Evolutionary conservation across 2,888 invertebrate genomes (phyloP), one percentile per base, ranked within the genome.

Genomic region (Tryphoninae sp.): DNA sequence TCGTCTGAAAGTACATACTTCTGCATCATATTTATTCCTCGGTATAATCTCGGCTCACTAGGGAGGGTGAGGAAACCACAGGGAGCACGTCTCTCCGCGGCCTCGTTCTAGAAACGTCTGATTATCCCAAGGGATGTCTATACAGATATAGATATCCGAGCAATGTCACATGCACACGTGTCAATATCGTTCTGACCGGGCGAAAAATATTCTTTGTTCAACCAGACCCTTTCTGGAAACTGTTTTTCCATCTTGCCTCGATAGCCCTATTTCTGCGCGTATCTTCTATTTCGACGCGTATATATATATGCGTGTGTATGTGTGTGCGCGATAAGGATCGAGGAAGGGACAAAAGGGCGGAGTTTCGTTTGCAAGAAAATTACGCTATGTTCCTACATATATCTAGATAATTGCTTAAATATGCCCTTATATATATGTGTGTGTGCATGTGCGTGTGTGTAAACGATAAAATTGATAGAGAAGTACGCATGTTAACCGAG

Each of bases 111-210:
- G 45, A 13, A 9, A 45, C 13, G 45, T 13, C 45, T 45, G 45
- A 45, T 45, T 45, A 45, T 45, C 45, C 11, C 45, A 45, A 45
- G 13, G 51, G 22, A 26, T 22, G 23, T 64, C 40, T 42, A 42
- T n/a, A 42, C 19, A 68, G 22, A 26, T 22, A 51, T 64, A 45
- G 7, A 42, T 8, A 42, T 40, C 4, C 26, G 1, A n/a, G 23
- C n/a, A 49, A 2, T 45, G 58, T 49, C 55, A 58, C 45, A 72
- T 53, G 67, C 19, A 65, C 71, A 76, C 71, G 75, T 80, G 80
- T 80, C 75, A 59, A 75, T 71, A 40, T 19, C 40, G 61, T 61
- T 42, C 68, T 42, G 67, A 68, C 53, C 53, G 16, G 19, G 42
- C 42, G 42, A 69, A 59, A 4, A 33, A 9, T 76, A 42, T 33